Conservation (phyloP, 2,797 vertebrate species). For the Scolopax bukidnonensis region DNA sequence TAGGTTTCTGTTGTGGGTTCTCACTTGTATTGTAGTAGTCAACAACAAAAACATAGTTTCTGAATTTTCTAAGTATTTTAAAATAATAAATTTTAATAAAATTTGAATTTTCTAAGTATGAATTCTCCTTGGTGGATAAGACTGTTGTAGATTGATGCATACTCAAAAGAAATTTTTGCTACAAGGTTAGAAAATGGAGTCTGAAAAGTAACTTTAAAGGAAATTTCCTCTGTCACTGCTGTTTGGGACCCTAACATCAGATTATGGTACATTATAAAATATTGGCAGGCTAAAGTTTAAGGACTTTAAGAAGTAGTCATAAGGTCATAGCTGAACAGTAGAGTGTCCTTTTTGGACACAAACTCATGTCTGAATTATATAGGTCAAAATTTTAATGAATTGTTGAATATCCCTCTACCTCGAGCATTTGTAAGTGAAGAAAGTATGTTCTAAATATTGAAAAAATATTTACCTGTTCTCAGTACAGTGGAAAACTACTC, state of each 20-base stretch:
- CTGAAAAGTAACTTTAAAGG: neutral
- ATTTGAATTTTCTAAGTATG: neutral
- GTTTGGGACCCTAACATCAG: neutral
- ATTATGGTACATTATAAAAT: neutral
- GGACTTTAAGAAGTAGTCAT: neutral
- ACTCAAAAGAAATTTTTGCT: neutral
- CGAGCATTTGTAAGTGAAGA: neutral
- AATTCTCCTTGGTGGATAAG: neutral
- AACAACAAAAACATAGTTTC: neutral
- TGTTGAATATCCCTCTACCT: neutral
- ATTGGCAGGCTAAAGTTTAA: neutral
- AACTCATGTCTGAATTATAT: neutral
- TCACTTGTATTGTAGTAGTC: neutral
- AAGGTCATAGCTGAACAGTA: neutral
- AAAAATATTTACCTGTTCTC: neutral
- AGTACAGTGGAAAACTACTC: neutral
- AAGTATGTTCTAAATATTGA: neutral
- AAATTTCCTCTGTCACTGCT: neutral
- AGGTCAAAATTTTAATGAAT: neutral
- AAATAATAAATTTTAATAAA: neutral
- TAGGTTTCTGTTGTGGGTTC: neutral
- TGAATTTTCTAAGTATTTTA: neutral
- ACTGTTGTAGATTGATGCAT: neutral
- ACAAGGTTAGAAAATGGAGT: neutral
- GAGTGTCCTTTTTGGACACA: neutral